Percentiles rank a stretch among this genome's conserved stretches.
phyloP scores from a whole-genome alignment of 2,888 invertebrate species.

The Eucriotettix oculatus region DNA sequence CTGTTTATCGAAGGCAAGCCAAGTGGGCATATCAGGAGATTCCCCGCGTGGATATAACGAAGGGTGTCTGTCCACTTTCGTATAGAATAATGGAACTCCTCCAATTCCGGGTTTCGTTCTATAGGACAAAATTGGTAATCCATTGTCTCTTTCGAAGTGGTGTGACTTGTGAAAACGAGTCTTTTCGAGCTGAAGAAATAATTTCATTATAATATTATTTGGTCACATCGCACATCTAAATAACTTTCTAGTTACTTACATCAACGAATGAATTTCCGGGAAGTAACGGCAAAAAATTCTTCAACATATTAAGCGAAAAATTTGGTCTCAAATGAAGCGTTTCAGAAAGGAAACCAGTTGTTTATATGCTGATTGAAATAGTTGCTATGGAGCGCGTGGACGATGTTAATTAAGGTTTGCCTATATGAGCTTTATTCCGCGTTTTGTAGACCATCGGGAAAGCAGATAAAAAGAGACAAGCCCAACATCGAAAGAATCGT shows the following conservation, averaged over 20 bases:
- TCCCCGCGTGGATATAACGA: slow-evolving; percentile 60
- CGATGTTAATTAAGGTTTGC: too few species aligned
- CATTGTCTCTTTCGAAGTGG: slow-evolving; percentile 39
- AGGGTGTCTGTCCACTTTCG: slow-evolving; percentile 36
- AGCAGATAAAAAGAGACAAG: too few species aligned
- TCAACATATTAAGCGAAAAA: too few species aligned
- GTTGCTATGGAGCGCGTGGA: too few species aligned
- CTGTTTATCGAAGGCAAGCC: slow-evolving; percentile 80
- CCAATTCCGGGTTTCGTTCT: slow-evolving; percentile 41
- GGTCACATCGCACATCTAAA: neutral
- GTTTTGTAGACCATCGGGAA: too few species aligned
- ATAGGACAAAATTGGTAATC: slow-evolving; percentile 43
- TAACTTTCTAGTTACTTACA: too few species aligned
- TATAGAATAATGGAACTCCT: slow-evolving; percentile 33
- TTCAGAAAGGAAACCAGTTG: too few species aligned
- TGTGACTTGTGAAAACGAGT: slow-evolving; percentile 44
- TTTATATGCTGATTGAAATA: too few species aligned
- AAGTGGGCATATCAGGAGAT: slow-evolving; percentile 58
- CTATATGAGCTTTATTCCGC: too few species aligned
- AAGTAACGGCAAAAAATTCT: neutral
- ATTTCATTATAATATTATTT: neutral
- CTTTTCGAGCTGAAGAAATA: slow-evolving; percentile 37
- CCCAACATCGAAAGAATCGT: too few species aligned
- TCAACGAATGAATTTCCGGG: neutral
- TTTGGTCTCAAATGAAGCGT: too few species aligned